A percentile compares a stretch with the other conserved stretches of the same genome.
These are phyloP conservation scores for Cheilosia scutellata DNA, from an alignment of 2,888 invertebrate species.

Conservation along the genomic window DNA sequence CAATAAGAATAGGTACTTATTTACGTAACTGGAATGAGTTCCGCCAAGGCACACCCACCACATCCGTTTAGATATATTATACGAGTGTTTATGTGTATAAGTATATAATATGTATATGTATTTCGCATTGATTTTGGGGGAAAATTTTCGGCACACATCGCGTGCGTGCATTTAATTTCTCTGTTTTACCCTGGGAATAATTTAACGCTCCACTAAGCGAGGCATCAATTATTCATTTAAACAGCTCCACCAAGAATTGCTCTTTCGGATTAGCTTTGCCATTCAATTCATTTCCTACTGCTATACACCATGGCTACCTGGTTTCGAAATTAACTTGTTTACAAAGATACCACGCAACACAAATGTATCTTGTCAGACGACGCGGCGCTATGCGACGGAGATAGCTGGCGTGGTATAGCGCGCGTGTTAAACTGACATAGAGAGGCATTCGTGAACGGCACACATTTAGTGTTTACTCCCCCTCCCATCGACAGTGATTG, in stretches of 20 bases:
- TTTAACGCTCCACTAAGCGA: slow-evolving; percentile 52
- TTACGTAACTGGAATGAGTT: too few relatives aligned
- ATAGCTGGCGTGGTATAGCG: not conserved
- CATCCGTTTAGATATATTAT: too few relatives aligned
- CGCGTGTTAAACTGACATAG: slow-evolving; percentile 48
- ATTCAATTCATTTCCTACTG: slow-evolving; percentile 36
- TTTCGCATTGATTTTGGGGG: slow-evolving; percentile 35
- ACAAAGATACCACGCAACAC: slow-evolving; percentile 38
- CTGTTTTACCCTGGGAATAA: slow-evolving; percentile 54
- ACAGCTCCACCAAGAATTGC: slow-evolving; percentile 46
- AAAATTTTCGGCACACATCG: slow-evolving; percentile 39
- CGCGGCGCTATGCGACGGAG: not conserved
- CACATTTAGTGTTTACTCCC: slow-evolving; percentile 27
- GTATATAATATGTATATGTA: too few relatives aligned
- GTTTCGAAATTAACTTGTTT: slow-evolving; percentile 57
- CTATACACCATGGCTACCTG: slow-evolving; percentile 10
- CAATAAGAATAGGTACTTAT: too few relatives aligned
- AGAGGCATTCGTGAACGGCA: slow-evolving; percentile 48
- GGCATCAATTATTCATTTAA: slow-evolving; percentile 50
- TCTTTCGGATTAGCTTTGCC: slow-evolving; percentile 47
- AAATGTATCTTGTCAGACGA: slow-evolving; percentile 12
- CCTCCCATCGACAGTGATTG: slow-evolving; percentile 8
- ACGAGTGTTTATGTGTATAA: too few relatives aligned
- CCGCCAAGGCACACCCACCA: too few relatives aligned
- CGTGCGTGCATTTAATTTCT: slow-evolving; percentile 65